A percentile compares a stretch with the other conserved stretches of the same genome.
These are phyloP conservation scores for Zele albiditarsus DNA, from an alignment of 2,888 invertebrate species.

Conservation along the genomic window DNA sequence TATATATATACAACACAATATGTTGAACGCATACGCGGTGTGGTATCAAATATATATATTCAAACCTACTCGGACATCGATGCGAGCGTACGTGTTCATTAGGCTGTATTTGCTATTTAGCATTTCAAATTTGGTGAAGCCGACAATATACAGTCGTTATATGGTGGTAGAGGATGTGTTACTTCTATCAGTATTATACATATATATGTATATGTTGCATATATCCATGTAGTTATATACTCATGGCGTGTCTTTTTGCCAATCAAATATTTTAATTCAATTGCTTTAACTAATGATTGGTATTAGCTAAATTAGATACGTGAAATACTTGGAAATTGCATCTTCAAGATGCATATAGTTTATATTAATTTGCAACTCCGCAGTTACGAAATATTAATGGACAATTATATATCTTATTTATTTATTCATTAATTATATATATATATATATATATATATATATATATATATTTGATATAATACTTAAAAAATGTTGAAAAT, in stretches of 20 bases:
- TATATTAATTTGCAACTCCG: constrained; percentile 56
- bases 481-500: no score
- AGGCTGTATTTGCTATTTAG: constrained; percentile 72
- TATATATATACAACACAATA: constrained; percentile 18
- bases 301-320: constrained; percentile 55
- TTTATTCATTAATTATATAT: no score
- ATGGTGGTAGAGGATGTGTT: constrained; percentile 39
- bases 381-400: no score
- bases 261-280: constrained; percentile 73
- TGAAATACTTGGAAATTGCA: constrained; percentile 51
- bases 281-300: constrained; percentile 65
- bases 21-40: constrained; percentile 61
- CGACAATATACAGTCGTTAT: constrained; percentile 51
- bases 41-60: constrained; percentile 67
- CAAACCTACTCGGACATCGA: constrained; percentile 54
- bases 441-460: no score
- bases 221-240: neutral
- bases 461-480: no score
- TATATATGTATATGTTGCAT: constrained; percentile 4
- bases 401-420: no score
- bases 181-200: neutral
- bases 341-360: constrained; percentile 44
- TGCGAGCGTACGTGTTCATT: constrained; percentile 72
- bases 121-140: constrained; percentile 70
- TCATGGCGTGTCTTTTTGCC: constrained; percentile 55